Percentiles rank a stretch among this genome's conserved stretches.
Evolutionary conservation across 2,888 invertebrate species (phyloP).

Genomic region (Drosophila macrospina): DNA sequence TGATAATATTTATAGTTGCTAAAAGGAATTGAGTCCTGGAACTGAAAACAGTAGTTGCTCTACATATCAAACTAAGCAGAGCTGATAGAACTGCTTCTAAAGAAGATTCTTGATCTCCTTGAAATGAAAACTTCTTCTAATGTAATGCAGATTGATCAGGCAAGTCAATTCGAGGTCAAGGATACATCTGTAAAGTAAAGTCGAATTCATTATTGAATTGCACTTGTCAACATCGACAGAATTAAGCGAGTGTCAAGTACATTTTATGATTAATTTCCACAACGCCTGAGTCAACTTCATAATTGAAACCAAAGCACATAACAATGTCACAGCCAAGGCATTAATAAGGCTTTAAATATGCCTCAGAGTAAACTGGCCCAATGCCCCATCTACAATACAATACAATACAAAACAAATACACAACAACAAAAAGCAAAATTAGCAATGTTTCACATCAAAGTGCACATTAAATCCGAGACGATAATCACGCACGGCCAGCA

Average conservation of each 20-base stretch:
- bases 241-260: not conserved
- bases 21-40: no score
- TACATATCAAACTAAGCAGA: no score
- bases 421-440: conserved; percentile 63
- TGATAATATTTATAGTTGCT: not conserved
- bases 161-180: no score
- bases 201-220: not conserved
- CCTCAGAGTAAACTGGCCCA: conserved; percentile 26
- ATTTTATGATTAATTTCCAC: not conserved
- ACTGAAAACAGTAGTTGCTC: no score
- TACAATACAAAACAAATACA: conserved; percentile 1
- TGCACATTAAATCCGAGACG: conserved; percentile 79
- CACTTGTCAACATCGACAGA: not conserved
- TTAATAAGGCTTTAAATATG: conserved; percentile 58
- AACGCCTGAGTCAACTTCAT: conserved; percentile 16
- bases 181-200: no score
- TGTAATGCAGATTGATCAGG: no score
- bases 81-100: no score
- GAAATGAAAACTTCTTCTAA: no score
- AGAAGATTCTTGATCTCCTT: no score
- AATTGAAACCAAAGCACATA: conserved; percentile 53
- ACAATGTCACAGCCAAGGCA: conserved; percentile 51
- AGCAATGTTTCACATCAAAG: conserved; percentile 80
- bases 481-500: conserved; percentile 63
- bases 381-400: conserved; percentile 5